Evolutionary conservation across 2,888 invertebrate species (phyloP).

Genomic region (Tridacna crocea): DNA sequence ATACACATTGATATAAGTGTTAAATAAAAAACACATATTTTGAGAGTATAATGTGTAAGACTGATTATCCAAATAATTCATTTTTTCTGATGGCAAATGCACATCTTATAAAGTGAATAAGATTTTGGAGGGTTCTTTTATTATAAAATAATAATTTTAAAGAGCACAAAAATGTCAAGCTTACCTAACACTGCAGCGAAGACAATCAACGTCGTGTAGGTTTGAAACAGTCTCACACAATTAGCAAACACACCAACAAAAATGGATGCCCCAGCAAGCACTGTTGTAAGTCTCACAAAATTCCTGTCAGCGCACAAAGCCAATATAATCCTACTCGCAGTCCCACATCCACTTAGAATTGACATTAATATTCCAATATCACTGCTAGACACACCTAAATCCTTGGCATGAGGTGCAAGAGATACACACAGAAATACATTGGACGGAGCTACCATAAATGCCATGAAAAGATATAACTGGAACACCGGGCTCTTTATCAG

Average conservation of each 20-base stretch:
- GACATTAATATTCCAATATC: conserved; percentile 50
- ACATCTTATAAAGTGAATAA: too few species aligned
- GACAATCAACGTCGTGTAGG: conserved; percentile 34
- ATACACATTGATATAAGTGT: too few species aligned
- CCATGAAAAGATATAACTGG: conserved; percentile 48
- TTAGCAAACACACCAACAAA: conserved; percentile 40
- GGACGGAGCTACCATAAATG: conserved; percentile 35
- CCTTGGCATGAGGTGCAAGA: conserved; percentile 50
- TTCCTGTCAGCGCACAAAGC: conserved; percentile 50
- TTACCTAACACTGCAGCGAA: conserved; percentile 51
- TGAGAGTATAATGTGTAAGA: too few species aligned
- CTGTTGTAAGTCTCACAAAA: conserved; percentile 45
- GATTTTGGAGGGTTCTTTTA: too few species aligned
- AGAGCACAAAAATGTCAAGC: background rate
- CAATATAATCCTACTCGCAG: conserved; percentile 32
- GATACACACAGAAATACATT: conserved; percentile 33
- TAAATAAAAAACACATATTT: too few species aligned
- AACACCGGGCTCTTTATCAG: conserved; percentile 39
- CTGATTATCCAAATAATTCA: too few species aligned
- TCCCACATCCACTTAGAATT: conserved; percentile 47
- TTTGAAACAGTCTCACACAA: conserved; percentile 45
- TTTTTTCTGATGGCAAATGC: too few species aligned
- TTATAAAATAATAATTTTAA: too few species aligned
- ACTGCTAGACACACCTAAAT: conserved; percentile 46
- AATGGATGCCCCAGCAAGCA: conserved; percentile 29